Base-by-base conservation (phyloP, 2,888 invertebrate genomes). In the Lymantria monacha region DNA sequence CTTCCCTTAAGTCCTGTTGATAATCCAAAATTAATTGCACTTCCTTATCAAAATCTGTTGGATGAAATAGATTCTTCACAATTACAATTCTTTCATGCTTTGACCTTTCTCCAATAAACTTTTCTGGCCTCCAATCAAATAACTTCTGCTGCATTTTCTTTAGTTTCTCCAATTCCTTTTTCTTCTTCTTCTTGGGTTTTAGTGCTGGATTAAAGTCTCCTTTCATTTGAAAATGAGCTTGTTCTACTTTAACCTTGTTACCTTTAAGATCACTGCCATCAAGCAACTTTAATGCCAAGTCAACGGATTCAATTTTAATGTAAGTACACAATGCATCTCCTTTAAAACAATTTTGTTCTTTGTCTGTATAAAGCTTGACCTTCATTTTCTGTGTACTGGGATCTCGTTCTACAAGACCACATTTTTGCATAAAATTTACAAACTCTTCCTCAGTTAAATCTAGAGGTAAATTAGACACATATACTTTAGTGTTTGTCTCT, bases 261-360 rank as follows among this genome's bases (percentile, higher is more conserved):
- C 96, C 97, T 73, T 96, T 94, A 7, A 95, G 85, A 55, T 95
- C 93, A 66, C 93, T 95, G 0, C 98, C 99, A 87, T 99, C 99
- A 44, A 99, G 87, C 57, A 99, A 93, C 56, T 97, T 95, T 49
- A 99, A 81, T 0, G 99, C 99, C 70, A 99, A 86, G 33, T 97
- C 95, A 0, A 99, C 98, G 5, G 99, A 99, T 85, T 99, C 99
- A 78, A 97, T 96, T 93, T 97, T 98, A 47, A 99, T 97, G 76
- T 98, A 99, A 61, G 98, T 97, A 83, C 99, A 99, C 42, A 97
- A 91, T 10, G 97, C 99, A 91, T 99, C 99, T 9, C 99, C 99
- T 91, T 99, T 99, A 33, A 96, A 92, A 56, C 94, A 92, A 59
- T 97, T 94, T 0, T 95, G 94, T 70, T 95, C 93, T 37, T 93